Evolutionary conservation across 1,140 invertebrate species (phyloP).

Genomic region (Drosophila kikkawai): DNA sequence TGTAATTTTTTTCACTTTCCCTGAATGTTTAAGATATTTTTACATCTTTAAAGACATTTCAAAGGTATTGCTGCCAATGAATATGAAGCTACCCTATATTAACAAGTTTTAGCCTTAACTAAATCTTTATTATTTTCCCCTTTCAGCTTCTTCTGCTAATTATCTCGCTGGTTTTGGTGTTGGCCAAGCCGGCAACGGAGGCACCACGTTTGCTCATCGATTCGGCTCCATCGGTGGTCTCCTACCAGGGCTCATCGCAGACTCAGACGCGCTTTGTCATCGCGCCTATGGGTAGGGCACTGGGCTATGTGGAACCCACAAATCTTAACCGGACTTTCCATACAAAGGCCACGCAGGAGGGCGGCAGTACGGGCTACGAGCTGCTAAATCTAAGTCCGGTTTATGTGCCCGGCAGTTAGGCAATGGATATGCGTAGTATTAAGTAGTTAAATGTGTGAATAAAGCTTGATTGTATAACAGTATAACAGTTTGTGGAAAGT

Average conservation of each 20-base stretch:
- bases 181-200: slow-evolving; percentile 44
- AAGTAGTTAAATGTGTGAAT: slow-evolving; percentile 39
- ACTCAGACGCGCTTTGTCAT: slow-evolving; percentile 76
- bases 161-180: slow-evolving; percentile 21
- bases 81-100: neutral
- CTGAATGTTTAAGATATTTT: too few relatives aligned
- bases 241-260: slow-evolving; percentile 79
- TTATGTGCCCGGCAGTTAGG: slow-evolving; percentile 64
- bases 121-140: neutral
- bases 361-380: slow-evolving; percentile 48
- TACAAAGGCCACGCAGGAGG: slow-evolving; percentile 46
- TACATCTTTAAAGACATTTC: too few relatives aligned
- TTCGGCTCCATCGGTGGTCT: slow-evolving; percentile 76
- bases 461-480: slow-evolving; percentile 22
- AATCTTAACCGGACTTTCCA: slow-evolving; percentile 76
- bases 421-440: slow-evolving; percentile 15
- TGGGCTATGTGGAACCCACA: slow-evolving; percentile 79
- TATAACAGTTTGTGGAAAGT: neutral
- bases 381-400: slow-evolving; percentile 68
- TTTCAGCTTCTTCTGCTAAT: slow-evolving; percentile 29
- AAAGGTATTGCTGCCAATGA: neutral
- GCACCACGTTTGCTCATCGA: slow-evolving; percentile 62
- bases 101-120: neutral
- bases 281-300: slow-evolving; percentile 73
- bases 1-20: too few relatives aligned